Percentiles rank a stretch among this genome's conserved stretches.
phyloP scores from a whole-genome alignment of 1,140 invertebrate species.

The Temnothorax nylanderi region DNA sequence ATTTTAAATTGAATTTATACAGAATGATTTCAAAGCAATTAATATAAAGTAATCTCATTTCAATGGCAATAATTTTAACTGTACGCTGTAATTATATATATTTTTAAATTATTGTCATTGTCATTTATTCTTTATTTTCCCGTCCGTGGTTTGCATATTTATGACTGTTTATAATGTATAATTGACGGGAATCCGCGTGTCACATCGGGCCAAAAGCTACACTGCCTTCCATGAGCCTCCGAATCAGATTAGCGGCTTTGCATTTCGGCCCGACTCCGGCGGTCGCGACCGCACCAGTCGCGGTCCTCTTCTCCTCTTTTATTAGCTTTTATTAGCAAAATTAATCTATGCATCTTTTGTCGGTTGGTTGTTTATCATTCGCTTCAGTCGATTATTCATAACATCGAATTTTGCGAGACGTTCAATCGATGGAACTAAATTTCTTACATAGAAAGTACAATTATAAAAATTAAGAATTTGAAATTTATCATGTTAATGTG shows the following conservation, averaged over 20 bases:
- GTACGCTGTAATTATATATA: background rate
- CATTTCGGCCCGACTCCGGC: conserved; percentile 71
- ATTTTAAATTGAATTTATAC: conserved; percentile 13
- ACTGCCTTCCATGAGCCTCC: conserved; percentile 62
- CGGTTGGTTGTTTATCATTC: background rate
- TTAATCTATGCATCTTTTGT: background rate
- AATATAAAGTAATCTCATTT: background rate
- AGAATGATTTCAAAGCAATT: conserved; percentile 27
- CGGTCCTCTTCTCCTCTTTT: background rate
- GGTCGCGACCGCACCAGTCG: conserved; percentile 32
- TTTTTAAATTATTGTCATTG: background rate
- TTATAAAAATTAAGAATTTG: too few species aligned
- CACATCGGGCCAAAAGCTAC: conserved; percentile 64
- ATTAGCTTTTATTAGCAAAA: background rate
- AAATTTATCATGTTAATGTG: background rate
- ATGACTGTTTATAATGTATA: conserved; percentile 79
- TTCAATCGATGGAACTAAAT: background rate
- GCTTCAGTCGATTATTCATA: background rate
- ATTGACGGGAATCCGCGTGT: conserved; percentile 76
- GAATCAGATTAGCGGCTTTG: conserved; percentile 79
- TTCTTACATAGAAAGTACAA: background rate
- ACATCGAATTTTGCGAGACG: background rate
- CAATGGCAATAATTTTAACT: conserved; percentile 7
- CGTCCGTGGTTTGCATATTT: conserved; percentile 61
- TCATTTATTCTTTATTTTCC: background rate